Percentiles rank a stretch among this genome's conserved stretches.
Evolutionary conservation across 2,888 invertebrate genomes (phyloP).

Genomic region (Drosophila ustulata): DNA sequence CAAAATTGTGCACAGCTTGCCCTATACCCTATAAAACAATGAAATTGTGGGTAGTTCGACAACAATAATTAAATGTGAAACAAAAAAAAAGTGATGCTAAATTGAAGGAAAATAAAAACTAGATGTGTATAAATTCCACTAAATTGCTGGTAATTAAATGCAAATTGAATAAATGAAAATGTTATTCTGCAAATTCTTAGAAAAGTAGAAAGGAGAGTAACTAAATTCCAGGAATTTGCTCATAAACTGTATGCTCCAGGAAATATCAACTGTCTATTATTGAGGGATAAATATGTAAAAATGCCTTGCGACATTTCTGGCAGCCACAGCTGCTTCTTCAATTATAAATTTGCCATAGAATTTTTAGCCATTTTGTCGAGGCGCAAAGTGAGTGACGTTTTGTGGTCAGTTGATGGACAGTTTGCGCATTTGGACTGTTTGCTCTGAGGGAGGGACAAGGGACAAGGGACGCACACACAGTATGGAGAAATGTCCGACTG

Average conservation of each 20-base stretch:
- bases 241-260: too few relatives aligned
- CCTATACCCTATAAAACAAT: too few relatives aligned
- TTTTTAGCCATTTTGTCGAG: slow-evolving; percentile 48
- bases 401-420: slow-evolving; percentile 73
- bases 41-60: too few relatives aligned
- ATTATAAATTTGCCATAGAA: slow-evolving; percentile 15
- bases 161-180: background rate
- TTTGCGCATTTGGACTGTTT: slow-evolving; percentile 39
- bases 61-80: too few relatives aligned
- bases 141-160: background rate
- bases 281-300: background rate
- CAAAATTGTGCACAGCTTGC: too few relatives aligned
- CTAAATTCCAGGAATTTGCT: background rate
- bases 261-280: slow-evolving; percentile 3
- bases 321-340: slow-evolving; percentile 3
- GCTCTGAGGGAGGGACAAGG: background rate
- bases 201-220: too few relatives aligned
- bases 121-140: too few relatives aligned
- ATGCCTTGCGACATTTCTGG: slow-evolving; percentile 2
- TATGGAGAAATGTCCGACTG: slow-evolving; percentile 39
- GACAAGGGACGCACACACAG: slow-evolving; percentile 1
- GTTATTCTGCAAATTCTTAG: too few relatives aligned
- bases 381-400: slow-evolving; percentile 68
- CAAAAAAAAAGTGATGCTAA: too few relatives aligned
- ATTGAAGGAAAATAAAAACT: too few relatives aligned